Conservation (phyloP, 2,797 vertebrate genomes). For the Chloroceryle inda region DNA sequence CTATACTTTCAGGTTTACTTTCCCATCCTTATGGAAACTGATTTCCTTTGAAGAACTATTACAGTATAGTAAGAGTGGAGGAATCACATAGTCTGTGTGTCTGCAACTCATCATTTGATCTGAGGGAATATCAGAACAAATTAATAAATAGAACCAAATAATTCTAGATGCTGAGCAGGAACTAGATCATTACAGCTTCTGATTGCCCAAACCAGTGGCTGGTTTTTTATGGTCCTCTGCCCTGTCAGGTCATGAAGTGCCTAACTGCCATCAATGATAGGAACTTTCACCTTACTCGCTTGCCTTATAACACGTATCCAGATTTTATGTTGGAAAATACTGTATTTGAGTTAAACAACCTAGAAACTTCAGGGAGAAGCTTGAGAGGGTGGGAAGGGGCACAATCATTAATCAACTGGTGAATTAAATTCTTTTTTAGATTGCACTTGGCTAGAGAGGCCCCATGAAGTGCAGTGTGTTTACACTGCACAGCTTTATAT, state of each 20-base stretch:
- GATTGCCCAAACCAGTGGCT: not conserved
- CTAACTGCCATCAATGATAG: not conserved
- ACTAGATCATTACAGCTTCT: not conserved
- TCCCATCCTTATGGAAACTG: not conserved
- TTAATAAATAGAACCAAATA: not conserved
- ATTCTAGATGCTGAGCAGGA: not conserved
- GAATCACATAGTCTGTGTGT: not conserved
- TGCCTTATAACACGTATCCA: not conserved
- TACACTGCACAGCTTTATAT: constrained; percentile 3
- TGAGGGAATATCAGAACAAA: not conserved
- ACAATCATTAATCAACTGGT: not conserved
- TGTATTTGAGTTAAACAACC: not conserved
- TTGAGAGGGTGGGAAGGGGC: not conserved
- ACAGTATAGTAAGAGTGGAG: not conserved
- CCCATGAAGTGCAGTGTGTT: not conserved
- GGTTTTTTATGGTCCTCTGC: not conserved
- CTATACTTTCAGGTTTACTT: not conserved
- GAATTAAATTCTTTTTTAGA: not conserved
- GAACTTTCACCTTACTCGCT: not conserved
- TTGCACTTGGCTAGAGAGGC: not conserved
- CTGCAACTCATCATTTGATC: not conserved
- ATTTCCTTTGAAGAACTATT: not conserved
- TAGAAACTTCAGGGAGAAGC: not conserved
- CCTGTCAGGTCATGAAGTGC: not conserved
- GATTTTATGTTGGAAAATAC: not conserved